Evolutionary conservation across 2,113 vertebrate species (phyloP).

Genomic region (Cisticola juncidis): DNA sequence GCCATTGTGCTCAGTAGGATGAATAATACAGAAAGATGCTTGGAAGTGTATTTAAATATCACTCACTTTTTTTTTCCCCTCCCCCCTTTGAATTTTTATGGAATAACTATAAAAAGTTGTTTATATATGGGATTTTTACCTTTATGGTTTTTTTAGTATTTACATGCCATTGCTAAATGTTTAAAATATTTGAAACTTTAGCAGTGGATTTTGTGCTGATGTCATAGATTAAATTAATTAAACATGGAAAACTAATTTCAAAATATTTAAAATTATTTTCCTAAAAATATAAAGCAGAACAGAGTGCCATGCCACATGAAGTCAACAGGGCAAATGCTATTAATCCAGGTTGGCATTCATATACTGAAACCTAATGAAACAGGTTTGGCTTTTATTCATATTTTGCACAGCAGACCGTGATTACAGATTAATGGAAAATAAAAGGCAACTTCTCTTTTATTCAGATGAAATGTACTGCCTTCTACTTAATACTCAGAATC

Average conservation of each 20-base stretch:
- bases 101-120: not conserved
- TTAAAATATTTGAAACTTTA: not conserved
- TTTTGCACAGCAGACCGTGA: not conserved
- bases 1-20: not conserved
- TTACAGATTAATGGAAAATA: not conserved
- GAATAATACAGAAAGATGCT: not conserved
- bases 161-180: not conserved
- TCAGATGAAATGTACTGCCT: not conserved
- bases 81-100: not conserved
- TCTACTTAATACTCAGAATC: not conserved
- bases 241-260: not conserved
- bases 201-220: not conserved
- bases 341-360: not conserved
- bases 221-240: not conserved
- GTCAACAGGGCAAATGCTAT: not conserved
- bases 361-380: not conserved
- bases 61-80: accelerated
- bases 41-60: not conserved
- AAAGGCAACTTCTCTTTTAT: not conserved
- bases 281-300: not conserved
- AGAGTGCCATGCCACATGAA: not conserved
- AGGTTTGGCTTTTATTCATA: not conserved
- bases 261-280: not conserved
- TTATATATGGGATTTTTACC: not conserved
- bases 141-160: not conserved